Conservation (phyloP, 2,113 vertebrate genomes). For the Rhinolophus sinicus region DNA sequence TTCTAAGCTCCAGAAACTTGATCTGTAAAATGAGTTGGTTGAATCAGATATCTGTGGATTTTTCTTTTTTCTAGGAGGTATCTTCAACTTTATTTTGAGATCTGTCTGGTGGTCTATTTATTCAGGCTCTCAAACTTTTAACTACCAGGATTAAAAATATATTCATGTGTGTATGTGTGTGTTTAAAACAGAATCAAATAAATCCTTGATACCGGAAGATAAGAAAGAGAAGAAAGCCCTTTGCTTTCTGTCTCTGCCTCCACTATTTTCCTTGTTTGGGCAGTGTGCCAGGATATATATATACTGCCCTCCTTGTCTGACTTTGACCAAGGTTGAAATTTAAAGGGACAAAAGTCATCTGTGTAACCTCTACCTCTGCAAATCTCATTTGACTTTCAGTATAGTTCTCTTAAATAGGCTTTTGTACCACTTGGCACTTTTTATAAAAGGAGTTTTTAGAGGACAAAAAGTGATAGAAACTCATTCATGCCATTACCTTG, state of each 20-base stretch:
- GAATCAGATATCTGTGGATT: not conserved
- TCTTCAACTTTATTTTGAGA: not conserved
- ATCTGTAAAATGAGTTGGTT: not conserved
- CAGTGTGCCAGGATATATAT: not conserved
- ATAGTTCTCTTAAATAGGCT: not conserved
- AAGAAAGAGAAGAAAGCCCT: not conserved
- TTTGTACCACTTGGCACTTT: not conserved
- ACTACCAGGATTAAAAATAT: slow-evolving; percentile 26
- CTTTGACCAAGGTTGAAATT: slow-evolving; percentile 27
- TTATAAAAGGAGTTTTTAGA: not conserved
- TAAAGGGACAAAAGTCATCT: not conserved
- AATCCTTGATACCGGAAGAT: not conserved
- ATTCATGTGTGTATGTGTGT: not conserved
- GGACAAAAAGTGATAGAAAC: not conserved
- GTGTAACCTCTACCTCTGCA: not conserved
- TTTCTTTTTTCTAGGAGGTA: not conserved
- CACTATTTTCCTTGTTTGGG: not conserved
- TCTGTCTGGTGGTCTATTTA: not conserved
- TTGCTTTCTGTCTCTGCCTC: not conserved
- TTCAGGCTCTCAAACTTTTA: not conserved
- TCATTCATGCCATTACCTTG: not conserved
- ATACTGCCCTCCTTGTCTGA: not conserved
- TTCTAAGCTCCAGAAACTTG: not conserved
- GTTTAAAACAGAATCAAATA: slow-evolving; percentile 29
- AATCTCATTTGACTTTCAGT: not conserved